These are phyloP conservation scores for Mamestra brassicae DNA, from an alignment of 2,888 invertebrate genomes.

Conservation along the genomic window DNA sequence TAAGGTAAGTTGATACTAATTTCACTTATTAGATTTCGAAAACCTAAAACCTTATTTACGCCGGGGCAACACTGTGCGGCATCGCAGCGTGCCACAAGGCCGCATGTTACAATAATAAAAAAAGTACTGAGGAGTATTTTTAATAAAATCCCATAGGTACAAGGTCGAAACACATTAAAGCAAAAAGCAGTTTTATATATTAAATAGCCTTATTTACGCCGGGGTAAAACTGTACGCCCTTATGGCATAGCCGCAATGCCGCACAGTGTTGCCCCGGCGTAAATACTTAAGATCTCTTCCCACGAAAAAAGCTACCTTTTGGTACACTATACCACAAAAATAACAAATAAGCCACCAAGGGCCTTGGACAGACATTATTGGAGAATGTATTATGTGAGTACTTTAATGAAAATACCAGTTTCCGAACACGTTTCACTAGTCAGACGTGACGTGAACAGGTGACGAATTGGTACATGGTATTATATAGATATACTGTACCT, in stretches of 20 bases:
- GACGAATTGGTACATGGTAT: slow-evolving; percentile 16
- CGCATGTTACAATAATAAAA: too few species aligned
- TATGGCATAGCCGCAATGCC: too few species aligned
- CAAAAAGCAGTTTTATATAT: too few species aligned
- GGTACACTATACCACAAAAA: neutral
- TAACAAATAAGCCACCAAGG: slow-evolving; percentile 22
- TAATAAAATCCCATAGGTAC: too few species aligned
- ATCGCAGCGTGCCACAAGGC: too few species aligned
- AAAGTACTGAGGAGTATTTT: too few species aligned
- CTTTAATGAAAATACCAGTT: slow-evolving; percentile 51
- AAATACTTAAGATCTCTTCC: too few species aligned
- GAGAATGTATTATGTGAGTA: slow-evolving; percentile 38
- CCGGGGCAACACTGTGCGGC: neutral
- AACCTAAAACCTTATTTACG: neutral
- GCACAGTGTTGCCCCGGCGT: too few species aligned
- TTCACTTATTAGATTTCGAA: neutral
- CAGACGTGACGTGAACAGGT: slow-evolving; percentile 8
- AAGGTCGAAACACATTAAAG: too few species aligned
- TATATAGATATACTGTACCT: neutral
- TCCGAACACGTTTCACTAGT: slow-evolving; percentile 38
- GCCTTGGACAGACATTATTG: slow-evolving; percentile 35
- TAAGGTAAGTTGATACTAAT: neutral
- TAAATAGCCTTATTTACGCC: too few species aligned
- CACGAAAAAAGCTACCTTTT: neutral
- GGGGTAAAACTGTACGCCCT: too few species aligned